These are phyloP conservation scores for Contarinia nasturtii DNA, from an alignment of 1,140 invertebrate species.

Conservation along the genomic window DNA sequence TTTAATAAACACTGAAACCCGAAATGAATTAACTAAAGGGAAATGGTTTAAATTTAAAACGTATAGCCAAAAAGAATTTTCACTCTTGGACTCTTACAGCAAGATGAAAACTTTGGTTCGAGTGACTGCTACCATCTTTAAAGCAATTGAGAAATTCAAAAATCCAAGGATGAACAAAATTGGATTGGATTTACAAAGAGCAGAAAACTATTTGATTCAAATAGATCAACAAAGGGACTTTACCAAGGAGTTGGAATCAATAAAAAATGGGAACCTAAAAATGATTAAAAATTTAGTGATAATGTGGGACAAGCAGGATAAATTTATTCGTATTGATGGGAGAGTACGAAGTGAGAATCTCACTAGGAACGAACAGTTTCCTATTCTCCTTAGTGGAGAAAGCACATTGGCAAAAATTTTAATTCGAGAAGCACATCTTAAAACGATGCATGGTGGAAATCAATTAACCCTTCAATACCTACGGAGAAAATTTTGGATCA, in stretches of 20 bases:
- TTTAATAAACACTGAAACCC: neutral
- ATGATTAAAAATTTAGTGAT: neutral
- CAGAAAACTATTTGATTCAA: too few relatives aligned
- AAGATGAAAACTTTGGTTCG: too few relatives aligned
- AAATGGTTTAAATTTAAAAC: neutral
- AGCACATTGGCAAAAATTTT: neutral
- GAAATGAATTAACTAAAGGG: neutral
- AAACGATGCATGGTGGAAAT: neutral
- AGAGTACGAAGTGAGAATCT: neutral
- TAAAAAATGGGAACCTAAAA: neutral
- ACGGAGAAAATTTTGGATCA: slow-evolving; percentile 8
- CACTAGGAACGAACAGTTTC: neutral
- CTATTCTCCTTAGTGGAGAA: neutral
- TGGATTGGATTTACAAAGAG: too few relatives aligned
- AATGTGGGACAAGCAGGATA: neutral
- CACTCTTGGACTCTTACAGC: too few relatives aligned
- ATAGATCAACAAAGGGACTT: too few relatives aligned
- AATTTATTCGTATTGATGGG: neutral
- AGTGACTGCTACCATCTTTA: too few relatives aligned
- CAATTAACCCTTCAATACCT: neutral
- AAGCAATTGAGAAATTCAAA: too few relatives aligned
- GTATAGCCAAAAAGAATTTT: too few relatives aligned
- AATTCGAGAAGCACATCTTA: neutral
- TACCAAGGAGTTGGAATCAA: neutral
- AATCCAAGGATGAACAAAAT: too few relatives aligned